Conservation (phyloP, 2,797 vertebrate genomes). For the Phalloptychus januarius region DNA sequence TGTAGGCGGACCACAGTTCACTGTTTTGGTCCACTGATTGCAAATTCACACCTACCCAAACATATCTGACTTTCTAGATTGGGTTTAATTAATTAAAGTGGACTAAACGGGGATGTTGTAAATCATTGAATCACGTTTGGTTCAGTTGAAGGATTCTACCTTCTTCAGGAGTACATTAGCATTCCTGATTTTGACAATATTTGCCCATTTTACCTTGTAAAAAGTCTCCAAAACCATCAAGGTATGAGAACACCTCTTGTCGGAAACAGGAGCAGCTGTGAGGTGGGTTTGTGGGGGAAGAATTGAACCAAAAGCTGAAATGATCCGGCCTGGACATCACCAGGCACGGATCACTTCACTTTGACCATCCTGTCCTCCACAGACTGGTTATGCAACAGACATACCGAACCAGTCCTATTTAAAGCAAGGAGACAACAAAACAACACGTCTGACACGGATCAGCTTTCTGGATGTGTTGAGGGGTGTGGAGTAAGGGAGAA, state of each 20-base stretch:
- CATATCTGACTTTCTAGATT: too few species aligned
- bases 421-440: conserved; percentile 35
- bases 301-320: conserved; percentile 23
- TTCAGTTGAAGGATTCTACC: neutral
- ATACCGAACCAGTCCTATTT: conserved; percentile 41
- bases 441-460: conserved; percentile 4
- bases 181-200: neutral
- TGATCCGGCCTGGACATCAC: conserved; percentile 39
- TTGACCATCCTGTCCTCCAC: conserved; percentile 16
- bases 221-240: neutral
- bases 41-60: too few species aligned
- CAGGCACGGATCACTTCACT: conserved; percentile 33
- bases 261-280: conserved; percentile 36
- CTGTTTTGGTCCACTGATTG: too few species aligned
- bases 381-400: conserved; percentile 48
- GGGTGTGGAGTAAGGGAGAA: neutral
- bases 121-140: neutral
- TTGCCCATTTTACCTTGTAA: neutral
- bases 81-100: too few species aligned
- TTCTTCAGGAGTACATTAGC: neutral
- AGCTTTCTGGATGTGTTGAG: neutral
- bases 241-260: neutral
- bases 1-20: too few species aligned
- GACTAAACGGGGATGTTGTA: too few species aligned
- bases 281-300: conserved; percentile 13